A percentile compares a stretch with the other conserved stretches of the same genome.
phyloP scores from a whole-genome alignment of 2,888 invertebrate genomes.

The Branchellion lobata region DNA sequence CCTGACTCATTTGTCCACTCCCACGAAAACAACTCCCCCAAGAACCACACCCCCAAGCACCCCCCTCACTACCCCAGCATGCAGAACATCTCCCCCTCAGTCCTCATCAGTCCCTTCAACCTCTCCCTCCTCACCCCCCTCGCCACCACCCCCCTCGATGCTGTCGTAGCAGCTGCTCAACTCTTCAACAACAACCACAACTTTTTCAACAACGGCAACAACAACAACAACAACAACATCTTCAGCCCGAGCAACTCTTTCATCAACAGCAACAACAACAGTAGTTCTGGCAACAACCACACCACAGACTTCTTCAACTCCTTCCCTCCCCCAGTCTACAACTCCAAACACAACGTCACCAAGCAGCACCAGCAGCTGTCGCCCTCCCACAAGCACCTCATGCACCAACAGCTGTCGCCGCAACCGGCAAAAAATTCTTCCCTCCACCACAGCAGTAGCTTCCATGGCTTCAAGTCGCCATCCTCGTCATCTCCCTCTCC shows the following conservation, averaged over 20 bases:
- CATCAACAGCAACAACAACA: neutral
- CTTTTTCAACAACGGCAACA: neutral
- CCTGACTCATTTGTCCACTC: neutral
- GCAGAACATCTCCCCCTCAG: slow-evolving; percentile 6
- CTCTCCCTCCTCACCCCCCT: slow-evolving; percentile 7
- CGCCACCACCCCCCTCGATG: neutral
- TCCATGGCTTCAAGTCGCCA: slow-evolving; percentile 20
- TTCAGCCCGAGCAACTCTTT: too few species aligned
- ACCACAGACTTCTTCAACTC: neutral
- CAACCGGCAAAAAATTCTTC: neutral
- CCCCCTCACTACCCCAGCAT: neutral
- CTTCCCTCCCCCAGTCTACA: neutral
- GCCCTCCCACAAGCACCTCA: neutral
- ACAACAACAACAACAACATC: neutral
- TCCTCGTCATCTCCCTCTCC: slow-evolving; percentile 31
- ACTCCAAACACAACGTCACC: neutral
- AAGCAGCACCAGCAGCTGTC: slow-evolving; percentile 3
- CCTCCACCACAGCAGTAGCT: slow-evolving; percentile 40
- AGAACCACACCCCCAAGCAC: slow-evolving; percentile 5
- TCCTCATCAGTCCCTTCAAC: slow-evolving; percentile 2
- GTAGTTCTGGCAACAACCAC: neutral
- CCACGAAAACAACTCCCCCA: neutral
- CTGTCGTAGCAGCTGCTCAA: slow-evolving; percentile 5
- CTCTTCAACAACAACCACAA: slow-evolving; percentile 3
- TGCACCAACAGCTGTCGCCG: neutral